phyloP scores from a whole-genome alignment of 2,113 vertebrate genomes.

The Neodon shergylaensis region DNA sequence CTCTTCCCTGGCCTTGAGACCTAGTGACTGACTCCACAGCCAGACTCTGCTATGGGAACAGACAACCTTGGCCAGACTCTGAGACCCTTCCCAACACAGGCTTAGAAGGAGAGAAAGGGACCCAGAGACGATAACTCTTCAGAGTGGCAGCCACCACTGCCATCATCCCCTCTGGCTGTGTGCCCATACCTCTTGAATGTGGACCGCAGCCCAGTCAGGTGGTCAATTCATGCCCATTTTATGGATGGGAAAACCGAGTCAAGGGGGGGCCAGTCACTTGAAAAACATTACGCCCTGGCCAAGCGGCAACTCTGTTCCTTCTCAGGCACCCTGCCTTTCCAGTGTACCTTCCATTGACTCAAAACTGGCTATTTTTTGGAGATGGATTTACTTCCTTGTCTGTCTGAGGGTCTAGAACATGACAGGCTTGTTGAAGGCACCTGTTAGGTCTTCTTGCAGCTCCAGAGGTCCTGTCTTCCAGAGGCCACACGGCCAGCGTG shows the following conservation, averaged over 20 bases:
- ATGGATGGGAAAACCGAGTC: not conserved
- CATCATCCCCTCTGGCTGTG: not conserved
- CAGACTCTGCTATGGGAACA: not conserved
- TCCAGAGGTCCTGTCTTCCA: not conserved
- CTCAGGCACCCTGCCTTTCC: not conserved
- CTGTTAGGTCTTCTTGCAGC: not conserved
- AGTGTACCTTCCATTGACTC: not conserved
- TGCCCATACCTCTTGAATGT: not conserved
- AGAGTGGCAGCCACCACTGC: fast-evolving
- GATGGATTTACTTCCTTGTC: constrained; percentile 29
- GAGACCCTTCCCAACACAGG: no score
- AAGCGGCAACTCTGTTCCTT: fast-evolving
- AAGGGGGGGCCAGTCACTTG: not conserved
- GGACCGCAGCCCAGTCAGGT: not conserved
- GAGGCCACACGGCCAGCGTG: fast-evolving
- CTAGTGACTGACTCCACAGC: not conserved
- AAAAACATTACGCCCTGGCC: not conserved
- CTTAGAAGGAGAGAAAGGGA: not conserved
- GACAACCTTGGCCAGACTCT: not conserved
- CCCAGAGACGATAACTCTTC: not conserved
- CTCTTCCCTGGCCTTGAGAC: not conserved
- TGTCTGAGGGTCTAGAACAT: not conserved
- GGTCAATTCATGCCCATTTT: not conserved
- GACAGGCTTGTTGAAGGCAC: not conserved
- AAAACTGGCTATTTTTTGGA: not conserved